Percentiles rank a stretch among this genome's conserved stretches.
Conservation (phyloP, 2,113 vertebrate species). For the Amblyopsis rosae region DNA sequence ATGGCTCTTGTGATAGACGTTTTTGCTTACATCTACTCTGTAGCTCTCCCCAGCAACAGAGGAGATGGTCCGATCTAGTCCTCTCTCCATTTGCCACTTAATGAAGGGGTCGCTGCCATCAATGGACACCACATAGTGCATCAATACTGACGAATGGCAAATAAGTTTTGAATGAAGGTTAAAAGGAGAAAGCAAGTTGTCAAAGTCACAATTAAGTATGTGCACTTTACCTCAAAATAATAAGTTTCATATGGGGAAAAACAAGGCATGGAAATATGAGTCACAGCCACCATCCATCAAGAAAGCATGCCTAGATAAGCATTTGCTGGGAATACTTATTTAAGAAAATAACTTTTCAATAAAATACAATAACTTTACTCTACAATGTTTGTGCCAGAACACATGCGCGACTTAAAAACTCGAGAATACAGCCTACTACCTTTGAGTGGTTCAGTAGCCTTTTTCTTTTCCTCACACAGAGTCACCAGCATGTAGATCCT, state of each 20-base stretch:
- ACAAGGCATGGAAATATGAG: neutral
- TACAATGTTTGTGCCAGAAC: neutral
- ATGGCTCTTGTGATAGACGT: neutral
- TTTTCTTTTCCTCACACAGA: conserved; percentile 24
- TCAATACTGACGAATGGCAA: conserved; percentile 2
- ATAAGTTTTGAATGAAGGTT: neutral
- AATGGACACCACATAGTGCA: conserved; percentile 58
- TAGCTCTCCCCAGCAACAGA: conserved; percentile 74
- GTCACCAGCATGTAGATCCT: conserved; percentile 58
- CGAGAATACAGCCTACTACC: conserved; percentile 16
- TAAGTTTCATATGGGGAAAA: neutral
- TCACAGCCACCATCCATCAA: too few species aligned
- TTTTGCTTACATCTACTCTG: conserved; percentile 59
- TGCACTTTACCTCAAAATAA: too few species aligned
- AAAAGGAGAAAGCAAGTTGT: neutral
- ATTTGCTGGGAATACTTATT: neutral
- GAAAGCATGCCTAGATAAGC: neutral
- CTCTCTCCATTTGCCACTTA: conserved; percentile 67
- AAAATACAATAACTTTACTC: too few species aligned
- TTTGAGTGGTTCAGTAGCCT: neutral
- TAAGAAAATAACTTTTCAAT: neutral
- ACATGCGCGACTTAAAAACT: neutral
- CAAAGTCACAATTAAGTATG: too few species aligned
- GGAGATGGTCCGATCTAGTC: conserved; percentile 67
- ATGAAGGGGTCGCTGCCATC: conserved; percentile 55